Evolutionary conservation across 2,888 invertebrate species (phyloP), one percentile per base, ranked within the genome.

Genomic region (Eudasyphora cyanicolor): DNA sequence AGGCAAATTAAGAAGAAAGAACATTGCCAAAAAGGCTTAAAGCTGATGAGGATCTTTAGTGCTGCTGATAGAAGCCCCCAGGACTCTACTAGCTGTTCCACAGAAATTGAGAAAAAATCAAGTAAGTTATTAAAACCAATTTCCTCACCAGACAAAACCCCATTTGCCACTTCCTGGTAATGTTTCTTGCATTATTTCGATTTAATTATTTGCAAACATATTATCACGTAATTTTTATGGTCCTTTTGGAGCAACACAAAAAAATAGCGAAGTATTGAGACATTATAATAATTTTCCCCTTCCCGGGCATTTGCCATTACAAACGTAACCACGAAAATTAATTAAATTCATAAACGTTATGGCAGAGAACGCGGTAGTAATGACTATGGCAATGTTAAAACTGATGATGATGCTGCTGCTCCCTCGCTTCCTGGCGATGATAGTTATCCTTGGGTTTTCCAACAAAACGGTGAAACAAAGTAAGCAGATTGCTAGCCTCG

Each of bases 331-430:
- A 77, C 85, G 70, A 83, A 85, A 83, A 85, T 86, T 85, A 86
- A 86, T 86, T 85, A 86, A 83, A 83, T 82, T 83, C 82, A 78
- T 84, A 82, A 82, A 74, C 51, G 85, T 76, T 79, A 64, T 24
- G 54, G 19, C 17, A 38, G 49, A n/a, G n/a, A n/a, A n/a, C n/a
- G 27, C 17, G 32, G 17, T 24, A 27, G 21, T 69, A 42, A 10
- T 76, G 74, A 60, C 74, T 71, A 51, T 76, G 67, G 49, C 60
- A 57, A 62, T 57, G 14, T 27, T 60, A 14, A 60, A 29, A 10
- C 21, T 51, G 42, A 24, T 74, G 74, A 51, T 76, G 75, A 51
- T 73, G 14, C n/a, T 64, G 35, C 29, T 38, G 38, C 32, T 6
- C n/a, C n/a, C n/a, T n/a, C n/a, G n/a, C n/a, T n/a, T n/a, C n/a